Evolutionary conservation across 2,797 vertebrate species (phyloP).

Genomic region (Peromyscus eremicus): DNA sequence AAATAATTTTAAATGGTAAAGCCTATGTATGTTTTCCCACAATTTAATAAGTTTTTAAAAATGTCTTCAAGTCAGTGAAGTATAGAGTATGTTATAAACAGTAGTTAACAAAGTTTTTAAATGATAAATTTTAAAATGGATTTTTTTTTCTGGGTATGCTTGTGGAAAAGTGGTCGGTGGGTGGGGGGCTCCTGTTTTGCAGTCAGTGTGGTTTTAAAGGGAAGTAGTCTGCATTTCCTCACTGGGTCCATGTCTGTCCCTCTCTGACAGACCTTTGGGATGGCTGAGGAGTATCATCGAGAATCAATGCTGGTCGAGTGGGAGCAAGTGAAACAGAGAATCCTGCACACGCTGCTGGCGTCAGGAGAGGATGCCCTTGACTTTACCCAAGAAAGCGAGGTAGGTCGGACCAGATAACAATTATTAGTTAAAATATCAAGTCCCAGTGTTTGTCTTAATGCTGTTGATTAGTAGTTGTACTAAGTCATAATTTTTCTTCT

Average conservation of each 20-base stretch:
- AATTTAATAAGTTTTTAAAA: neutral
- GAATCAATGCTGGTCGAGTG: constrained; percentile 99
- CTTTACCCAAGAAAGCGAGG: constrained; percentile 98
- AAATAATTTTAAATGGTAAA: neutral
- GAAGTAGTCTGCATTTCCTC: neutral
- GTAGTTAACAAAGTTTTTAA: constrained; percentile 11
- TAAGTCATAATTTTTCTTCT: neutral
- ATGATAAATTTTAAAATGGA: constrained; percentile 43
- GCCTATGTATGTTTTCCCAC: neutral
- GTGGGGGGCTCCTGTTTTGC: neutral
- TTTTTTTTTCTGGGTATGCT: neutral
- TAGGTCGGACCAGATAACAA: constrained; percentile 79
- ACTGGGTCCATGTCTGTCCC: constrained; percentile 11
- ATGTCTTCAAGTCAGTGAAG: constrained; percentile 21
- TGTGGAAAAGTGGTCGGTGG: neutral
- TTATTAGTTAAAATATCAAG: neutral
- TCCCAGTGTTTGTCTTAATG: constrained; percentile 30
- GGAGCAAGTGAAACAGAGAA: constrained; percentile 99
- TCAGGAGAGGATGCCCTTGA: constrained; percentile 98
- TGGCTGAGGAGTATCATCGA: constrained; percentile 98
- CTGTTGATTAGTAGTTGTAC: neutral
- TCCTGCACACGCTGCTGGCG: constrained; percentile 97
- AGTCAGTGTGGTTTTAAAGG: neutral
- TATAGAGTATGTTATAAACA: neutral
- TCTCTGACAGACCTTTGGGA: constrained; percentile 93